Evolutionary conservation across 2,797 vertebrate species (phyloP), one percentile per base, ranked within the genome.

Genomic region (Spheniscus humboldti): DNA sequence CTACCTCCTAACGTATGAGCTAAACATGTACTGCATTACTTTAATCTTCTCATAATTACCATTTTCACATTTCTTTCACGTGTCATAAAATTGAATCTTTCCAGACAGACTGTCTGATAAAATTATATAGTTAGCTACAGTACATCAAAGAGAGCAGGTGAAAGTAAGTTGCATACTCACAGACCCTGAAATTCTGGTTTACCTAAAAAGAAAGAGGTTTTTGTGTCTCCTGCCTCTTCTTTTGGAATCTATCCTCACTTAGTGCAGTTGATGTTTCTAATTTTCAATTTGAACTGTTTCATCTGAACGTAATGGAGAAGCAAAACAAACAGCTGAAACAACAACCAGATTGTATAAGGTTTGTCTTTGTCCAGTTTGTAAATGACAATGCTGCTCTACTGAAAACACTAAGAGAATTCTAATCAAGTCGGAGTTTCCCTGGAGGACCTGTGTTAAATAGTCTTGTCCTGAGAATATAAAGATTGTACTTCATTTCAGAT

Each of bases 61-160:
- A 63, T 92, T 95, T 94, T 63, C 71, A 88, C 59, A 53, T 89
- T 92, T 94, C n/a, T 92, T 93, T 74, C 74, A 63, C n/a, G 83
- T 89, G 74, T 91, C 66, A 87, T 79, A 85, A 94, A 93, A 95
- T 11, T 71, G 59, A 73, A 76, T 91, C 41, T 92, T 90, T n/a
- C 52, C 86, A 93, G 89, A 55, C 55, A 81, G 66, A 74, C 39
- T 81, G 43, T 41, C 81, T 94, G 86, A 93, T 88, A 84, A 95
- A 94, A 94, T 82, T 62, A 76, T 18, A 39, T 20, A 79, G 63
- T 45, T 52, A 79, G 31, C 41, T 81, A 50, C 10, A 35, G 71
- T 64, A 89, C 59, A 76, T 80, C 78, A 71, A 85, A 94, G 56
- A 74, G 11, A 95, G 53, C 67, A 92, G 48, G 47, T 86, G 48